Evolutionary conservation across 2,888 invertebrate species (phyloP).

Genomic region (Callinectes sapidus): DNA sequence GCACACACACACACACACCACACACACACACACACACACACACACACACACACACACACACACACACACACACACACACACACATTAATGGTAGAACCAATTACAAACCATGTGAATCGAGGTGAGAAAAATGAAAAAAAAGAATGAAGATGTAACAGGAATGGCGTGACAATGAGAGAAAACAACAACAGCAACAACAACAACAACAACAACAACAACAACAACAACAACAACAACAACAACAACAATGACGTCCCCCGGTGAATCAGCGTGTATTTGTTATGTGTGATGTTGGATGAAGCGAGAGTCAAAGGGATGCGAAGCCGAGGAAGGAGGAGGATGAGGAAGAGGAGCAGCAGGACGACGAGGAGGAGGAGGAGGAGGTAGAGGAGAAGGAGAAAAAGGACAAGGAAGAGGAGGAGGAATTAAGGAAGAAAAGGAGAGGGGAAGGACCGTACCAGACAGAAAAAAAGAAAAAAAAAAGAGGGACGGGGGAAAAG

Average conservation of each 20-base stretch:
- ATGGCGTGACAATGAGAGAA: neutral
- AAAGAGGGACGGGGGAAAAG: slow-evolving; percentile 50
- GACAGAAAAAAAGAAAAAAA: slow-evolving; percentile 47
- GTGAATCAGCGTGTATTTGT: slow-evolving; percentile 4
- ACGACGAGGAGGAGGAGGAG: slow-evolving; percentile 27
- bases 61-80: neutral
- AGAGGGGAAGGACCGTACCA: slow-evolving; percentile 62
- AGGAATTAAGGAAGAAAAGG: neutral
- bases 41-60: too few relatives aligned
- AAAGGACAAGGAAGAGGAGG: slow-evolving; percentile 31
- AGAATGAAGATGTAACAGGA: neutral
- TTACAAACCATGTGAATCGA: neutral
- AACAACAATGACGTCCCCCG: neutral
- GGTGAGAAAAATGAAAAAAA: neutral
- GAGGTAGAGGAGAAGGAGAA: neutral
- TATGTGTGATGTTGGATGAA: slow-evolving; percentile 36
- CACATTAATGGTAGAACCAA: neutral
- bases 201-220: too few relatives aligned
- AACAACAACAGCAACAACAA: too few relatives aligned
- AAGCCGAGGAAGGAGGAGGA: slow-evolving; percentile 48
- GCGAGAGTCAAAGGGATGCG: slow-evolving; percentile 45
- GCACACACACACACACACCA: too few relatives aligned
- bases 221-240: slow-evolving; percentile 30
- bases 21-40: too few relatives aligned
- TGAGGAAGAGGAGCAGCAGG: slow-evolving; percentile 13